phyloP scores from a whole-genome alignment of 2,113 vertebrate genomes.

The Ceyx margarethae region DNA sequence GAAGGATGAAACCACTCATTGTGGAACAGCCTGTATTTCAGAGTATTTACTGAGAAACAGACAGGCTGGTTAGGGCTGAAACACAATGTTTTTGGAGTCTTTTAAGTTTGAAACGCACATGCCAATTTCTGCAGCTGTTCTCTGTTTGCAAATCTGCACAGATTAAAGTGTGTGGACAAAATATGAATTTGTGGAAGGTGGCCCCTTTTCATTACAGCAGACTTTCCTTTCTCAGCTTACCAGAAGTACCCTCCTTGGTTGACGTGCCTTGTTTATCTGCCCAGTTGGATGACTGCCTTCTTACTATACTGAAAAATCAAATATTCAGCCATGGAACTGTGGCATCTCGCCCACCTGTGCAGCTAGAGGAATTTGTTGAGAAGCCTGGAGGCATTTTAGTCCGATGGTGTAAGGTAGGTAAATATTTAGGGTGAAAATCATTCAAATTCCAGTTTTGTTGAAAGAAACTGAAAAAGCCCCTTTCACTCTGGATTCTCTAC shows the following conservation, averaged over 20 bases:
- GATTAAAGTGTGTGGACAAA: not conserved
- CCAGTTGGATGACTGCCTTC: constrained; percentile 92
- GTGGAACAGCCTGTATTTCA: constrained; percentile 35
- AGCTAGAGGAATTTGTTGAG: constrained; percentile 93
- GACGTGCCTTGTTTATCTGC: constrained; percentile 95
- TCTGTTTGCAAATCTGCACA: not conserved
- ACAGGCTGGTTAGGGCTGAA: constrained; percentile 23
- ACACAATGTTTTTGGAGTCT: not conserved
- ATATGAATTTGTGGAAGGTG: not conserved
- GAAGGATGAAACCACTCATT: not conserved
- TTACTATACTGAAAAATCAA: constrained; percentile 84
- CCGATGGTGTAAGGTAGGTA: constrained; percentile 93
- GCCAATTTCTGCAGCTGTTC: constrained; percentile 49
- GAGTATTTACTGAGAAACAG: constrained; percentile 35
- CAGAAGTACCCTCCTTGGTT: constrained; percentile 94
- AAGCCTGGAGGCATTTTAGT: constrained; percentile 92
- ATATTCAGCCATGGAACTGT: constrained; percentile 87
- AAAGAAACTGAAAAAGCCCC: not conserved
- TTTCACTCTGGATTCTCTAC: not conserved
- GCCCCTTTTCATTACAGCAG: not conserved
- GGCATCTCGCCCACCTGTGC: constrained; percentile 91
- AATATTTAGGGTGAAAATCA: not conserved
- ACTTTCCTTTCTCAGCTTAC: constrained; percentile 81
- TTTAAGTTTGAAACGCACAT: not conserved
- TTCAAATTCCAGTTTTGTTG: not conserved